A percentile compares a stretch with the other conserved stretches of the same genome.
These are phyloP conservation scores for Pantherophis vulpinus DNA, from an alignment of 2,797 vertebrate genomes.

Conservation along the genomic window DNA sequence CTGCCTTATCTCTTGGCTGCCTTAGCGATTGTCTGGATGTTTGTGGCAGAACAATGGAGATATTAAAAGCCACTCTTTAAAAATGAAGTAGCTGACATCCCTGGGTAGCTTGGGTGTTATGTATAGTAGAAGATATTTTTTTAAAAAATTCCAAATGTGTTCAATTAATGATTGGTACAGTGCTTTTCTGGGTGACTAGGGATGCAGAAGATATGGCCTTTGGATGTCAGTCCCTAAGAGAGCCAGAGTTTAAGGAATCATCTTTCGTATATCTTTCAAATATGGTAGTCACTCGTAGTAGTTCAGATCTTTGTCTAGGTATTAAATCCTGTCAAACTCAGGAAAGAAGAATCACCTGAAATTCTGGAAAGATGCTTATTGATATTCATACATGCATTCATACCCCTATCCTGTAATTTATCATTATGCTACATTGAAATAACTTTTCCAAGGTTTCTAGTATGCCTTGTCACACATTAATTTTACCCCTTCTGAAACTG, in stretches of 20 bases:
- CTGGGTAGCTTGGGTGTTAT: background rate
- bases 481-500: background rate
- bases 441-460: background rate
- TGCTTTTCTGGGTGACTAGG: background rate
- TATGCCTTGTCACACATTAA: background rate
- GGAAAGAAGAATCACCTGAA: background rate
- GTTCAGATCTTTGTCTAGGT: background rate
- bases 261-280: background rate
- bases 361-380: background rate
- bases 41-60: background rate
- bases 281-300: background rate
- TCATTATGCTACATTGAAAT: background rate
- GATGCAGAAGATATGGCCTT: background rate
- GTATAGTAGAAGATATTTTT: background rate
- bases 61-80: background rate
- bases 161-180: background rate
- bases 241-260: background rate
- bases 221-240: background rate
- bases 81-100: background rate
- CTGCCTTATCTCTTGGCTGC: background rate
- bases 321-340: background rate
- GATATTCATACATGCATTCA: background rate
- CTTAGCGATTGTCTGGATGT: background rate
- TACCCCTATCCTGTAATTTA: background rate
- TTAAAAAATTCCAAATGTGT: background rate